These are phyloP conservation scores for Drosophila novamexicana DNA, from an alignment of 1,140 invertebrate species.

Conservation along the genomic window DNA sequence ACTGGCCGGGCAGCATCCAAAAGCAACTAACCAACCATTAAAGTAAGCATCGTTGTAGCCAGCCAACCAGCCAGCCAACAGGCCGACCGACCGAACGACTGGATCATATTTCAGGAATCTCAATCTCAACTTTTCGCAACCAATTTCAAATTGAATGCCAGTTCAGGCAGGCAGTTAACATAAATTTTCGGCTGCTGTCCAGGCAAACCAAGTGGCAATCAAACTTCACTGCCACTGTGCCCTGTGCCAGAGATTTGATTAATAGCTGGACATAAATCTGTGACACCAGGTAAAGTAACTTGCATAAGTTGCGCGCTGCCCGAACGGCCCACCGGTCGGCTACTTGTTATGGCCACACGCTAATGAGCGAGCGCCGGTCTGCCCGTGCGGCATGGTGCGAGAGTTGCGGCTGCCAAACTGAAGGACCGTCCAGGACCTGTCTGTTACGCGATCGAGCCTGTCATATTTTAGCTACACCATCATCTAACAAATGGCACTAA, in stretches of 20 bases:
- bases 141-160: constrained; percentile 51
- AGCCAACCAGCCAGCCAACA: too few species aligned
- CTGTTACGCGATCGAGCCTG: constrained; percentile 36
- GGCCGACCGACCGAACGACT: neutral
- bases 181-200: constrained; percentile 21
- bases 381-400: too few species aligned
- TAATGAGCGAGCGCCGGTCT: constrained; percentile 26
- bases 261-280: constrained; percentile 48
- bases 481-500: constrained; percentile 44
- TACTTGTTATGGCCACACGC: constrained; percentile 44
- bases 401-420: neutral
- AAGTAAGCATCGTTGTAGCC: neutral
- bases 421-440: constrained; percentile 12
- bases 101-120: constrained; percentile 37
- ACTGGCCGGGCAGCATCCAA: neutral
- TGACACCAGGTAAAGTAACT: constrained; percentile 43
- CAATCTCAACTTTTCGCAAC: constrained; percentile 45
- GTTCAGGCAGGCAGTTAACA: constrained; percentile 37
- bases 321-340: constrained; percentile 10
- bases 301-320: constrained; percentile 36
- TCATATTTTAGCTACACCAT: constrained; percentile 32
- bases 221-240: constrained; percentile 20
- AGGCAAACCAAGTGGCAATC: constrained; percentile 31
- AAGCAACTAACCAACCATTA: neutral
- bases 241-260: constrained; percentile 36